Evolutionary conservation across 1,140 invertebrate genomes (phyloP).

Genomic region (Papilio dardanus): DNA sequence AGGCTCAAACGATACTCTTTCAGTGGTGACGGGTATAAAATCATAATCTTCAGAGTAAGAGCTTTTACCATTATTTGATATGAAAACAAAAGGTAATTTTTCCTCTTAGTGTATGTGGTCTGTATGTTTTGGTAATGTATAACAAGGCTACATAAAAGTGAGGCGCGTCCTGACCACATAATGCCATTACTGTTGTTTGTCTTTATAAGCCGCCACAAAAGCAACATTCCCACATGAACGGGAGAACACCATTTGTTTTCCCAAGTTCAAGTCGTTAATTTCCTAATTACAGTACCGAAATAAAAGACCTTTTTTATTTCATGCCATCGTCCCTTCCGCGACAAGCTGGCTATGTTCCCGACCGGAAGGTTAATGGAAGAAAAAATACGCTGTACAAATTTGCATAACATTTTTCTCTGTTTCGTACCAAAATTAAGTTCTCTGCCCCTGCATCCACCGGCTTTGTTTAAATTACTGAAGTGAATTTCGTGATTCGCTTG

Average conservation of each 20-base stretch:
- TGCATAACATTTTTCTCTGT: constrained; percentile 79
- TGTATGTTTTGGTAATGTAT: background rate
- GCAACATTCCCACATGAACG: constrained; percentile 62
- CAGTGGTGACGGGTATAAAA: too few species aligned
- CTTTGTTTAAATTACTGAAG: constrained; percentile 76
- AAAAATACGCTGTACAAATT: constrained; percentile 81
- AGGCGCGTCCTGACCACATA: background rate
- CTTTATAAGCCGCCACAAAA: constrained; percentile 57
- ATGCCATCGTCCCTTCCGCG: constrained; percentile 56
- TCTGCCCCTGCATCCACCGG: constrained; percentile 62
- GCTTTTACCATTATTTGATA: background rate
- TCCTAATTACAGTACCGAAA: constrained; percentile 78
- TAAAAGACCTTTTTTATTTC: constrained; percentile 72
- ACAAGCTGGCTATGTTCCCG: constrained; percentile 49
- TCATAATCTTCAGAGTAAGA: background rate
- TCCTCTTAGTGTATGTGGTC: background rate
- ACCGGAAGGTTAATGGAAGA: constrained; percentile 76
- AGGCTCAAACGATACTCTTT: too few species aligned
- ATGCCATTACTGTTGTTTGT: constrained; percentile 40
- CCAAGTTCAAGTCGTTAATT: constrained; percentile 75
- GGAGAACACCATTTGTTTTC: constrained; percentile 65
- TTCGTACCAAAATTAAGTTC: constrained; percentile 73
- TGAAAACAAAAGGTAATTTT: background rate
- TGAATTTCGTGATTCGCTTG: constrained; percentile 67
- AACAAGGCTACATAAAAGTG: background rate